phyloP scores from a whole-genome alignment of 2,113 vertebrate genomes.

The Agelaius phoeniceus region DNA sequence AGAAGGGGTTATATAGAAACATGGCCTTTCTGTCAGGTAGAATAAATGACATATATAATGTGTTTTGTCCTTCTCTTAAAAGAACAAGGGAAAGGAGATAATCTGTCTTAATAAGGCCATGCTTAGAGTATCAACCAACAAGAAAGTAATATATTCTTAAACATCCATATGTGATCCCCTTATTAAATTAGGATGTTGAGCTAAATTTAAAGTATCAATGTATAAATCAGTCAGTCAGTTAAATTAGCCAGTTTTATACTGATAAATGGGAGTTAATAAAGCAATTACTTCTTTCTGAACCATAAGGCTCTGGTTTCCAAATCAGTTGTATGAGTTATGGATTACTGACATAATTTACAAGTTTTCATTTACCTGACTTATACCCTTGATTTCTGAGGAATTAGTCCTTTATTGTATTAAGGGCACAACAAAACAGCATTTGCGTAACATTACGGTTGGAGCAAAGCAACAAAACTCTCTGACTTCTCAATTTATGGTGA shows the following conservation, averaged over 20 bases:
- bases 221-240: slow-evolving; percentile 73
- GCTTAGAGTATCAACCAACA: slow-evolving; percentile 50
- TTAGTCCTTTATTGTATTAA: slow-evolving; percentile 52
- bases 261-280: slow-evolving; percentile 73
- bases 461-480: slow-evolving; percentile 9
- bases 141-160: slow-evolving; percentile 65
- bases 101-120: slow-evolving; percentile 71
- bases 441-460: not conserved
- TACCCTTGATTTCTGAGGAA: slow-evolving; percentile 48
- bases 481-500: slow-evolving; percentile 26
- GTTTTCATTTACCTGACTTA: slow-evolving; percentile 61
- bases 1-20: slow-evolving; percentile 66
- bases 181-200: slow-evolving; percentile 69
- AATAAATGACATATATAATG: slow-evolving; percentile 67
- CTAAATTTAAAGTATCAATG: slow-evolving; percentile 65
- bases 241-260: slow-evolving; percentile 66
- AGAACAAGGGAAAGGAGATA: slow-evolving; percentile 59
- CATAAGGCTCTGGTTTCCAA: slow-evolving; percentile 66
- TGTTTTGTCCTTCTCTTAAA: slow-evolving; percentile 62
- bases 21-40: slow-evolving; percentile 71
- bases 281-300: slow-evolving; percentile 68
- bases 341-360: slow-evolving; percentile 68
- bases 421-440: not conserved
- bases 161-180: slow-evolving; percentile 65
- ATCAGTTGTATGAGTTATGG: slow-evolving; percentile 61